A percentile compares a stretch with the other conserved stretches of the same genome.
phyloP scores from a whole-genome alignment of 2,113 vertebrate genomes.

The Columba janthina region DNA sequence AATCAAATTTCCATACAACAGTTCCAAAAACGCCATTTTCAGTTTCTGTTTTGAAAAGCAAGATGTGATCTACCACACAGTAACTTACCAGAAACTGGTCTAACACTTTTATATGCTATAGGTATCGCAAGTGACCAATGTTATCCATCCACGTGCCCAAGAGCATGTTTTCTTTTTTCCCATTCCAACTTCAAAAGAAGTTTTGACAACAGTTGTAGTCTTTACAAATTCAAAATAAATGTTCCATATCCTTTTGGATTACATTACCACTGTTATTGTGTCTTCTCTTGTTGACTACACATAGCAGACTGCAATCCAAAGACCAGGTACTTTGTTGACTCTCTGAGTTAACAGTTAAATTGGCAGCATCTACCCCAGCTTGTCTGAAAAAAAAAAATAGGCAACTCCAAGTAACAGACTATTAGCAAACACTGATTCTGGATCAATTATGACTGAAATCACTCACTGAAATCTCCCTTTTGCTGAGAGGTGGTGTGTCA shows the following conservation, averaged over 20 bases:
- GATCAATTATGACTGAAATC: background rate
- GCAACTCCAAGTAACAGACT: background rate
- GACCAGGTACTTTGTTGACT: background rate
- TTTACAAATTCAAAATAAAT: conserved; percentile 70
- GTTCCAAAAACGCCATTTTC: conserved; percentile 55
- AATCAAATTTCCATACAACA: conserved; percentile 35
- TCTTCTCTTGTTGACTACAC: background rate
- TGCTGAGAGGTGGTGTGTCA: background rate
- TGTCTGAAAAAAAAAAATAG: background rate
- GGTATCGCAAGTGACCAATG: conserved; percentile 12
- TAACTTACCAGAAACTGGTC: conserved; percentile 67
- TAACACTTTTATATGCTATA: conserved; percentile 59
- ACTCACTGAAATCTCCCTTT: background rate
- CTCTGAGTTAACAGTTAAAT: conserved; percentile 2
- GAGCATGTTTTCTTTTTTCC: background rate
- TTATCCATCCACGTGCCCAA: conserved; percentile 50
- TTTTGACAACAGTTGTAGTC: conserved; percentile 65
- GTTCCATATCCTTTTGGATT: conserved; percentile 2
- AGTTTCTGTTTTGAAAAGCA: conserved; percentile 65
- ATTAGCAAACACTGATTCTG: background rate
- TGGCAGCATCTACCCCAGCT: background rate
- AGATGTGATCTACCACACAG: conserved; percentile 66
- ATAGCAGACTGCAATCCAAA: conserved; percentile 11
- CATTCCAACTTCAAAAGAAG: conserved; percentile 63
- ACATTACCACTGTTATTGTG: conserved; percentile 16